A percentile compares a stretch with the other conserved stretches of the same genome.
These are phyloP conservation scores for Tragelaphus imberbis DNA, from an alignment of 2,113 vertebrate genomes.

Conservation along the genomic window DNA sequence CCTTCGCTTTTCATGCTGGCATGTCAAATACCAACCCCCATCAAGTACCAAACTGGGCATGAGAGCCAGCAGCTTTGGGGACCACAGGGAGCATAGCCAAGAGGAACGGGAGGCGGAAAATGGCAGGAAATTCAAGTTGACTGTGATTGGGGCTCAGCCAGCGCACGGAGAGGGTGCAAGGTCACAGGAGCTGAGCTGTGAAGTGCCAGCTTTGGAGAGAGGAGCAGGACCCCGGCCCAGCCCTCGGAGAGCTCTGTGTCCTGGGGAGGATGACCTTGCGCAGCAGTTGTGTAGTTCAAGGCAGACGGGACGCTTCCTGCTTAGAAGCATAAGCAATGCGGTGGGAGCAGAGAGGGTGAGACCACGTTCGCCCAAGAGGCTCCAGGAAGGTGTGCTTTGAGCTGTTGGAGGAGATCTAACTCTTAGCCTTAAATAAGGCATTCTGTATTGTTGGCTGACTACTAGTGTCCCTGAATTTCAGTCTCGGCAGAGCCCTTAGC, in stretches of 20 bases:
- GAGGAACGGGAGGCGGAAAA: neutral
- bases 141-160: rapidly evolving
- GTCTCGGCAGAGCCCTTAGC: neutral
- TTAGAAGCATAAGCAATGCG: rapidly evolving
- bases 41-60: neutral
- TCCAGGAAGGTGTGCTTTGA: neutral
- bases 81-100: neutral
- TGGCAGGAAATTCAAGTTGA: neutral
- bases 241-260: neutral
- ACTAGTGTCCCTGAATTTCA: neutral
- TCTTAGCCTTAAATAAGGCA: neutral
- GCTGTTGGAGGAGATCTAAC: neutral
- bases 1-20: neutral
- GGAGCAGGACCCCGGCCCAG: rapidly evolving
- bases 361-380: neutral
- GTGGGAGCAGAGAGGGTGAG: neutral
- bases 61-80: neutral
- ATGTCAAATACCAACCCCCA: neutral
- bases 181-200: neutral
- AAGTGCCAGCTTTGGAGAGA: rapidly evolving
- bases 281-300: neutral
- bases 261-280: neutral
- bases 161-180: neutral
- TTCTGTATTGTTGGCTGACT: neutral
- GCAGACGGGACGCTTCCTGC: neutral